Evolutionary conservation across 2,113 vertebrate genomes (phyloP), one percentile per base, ranked within the genome.

Genomic region (Danio rerio): DNA sequence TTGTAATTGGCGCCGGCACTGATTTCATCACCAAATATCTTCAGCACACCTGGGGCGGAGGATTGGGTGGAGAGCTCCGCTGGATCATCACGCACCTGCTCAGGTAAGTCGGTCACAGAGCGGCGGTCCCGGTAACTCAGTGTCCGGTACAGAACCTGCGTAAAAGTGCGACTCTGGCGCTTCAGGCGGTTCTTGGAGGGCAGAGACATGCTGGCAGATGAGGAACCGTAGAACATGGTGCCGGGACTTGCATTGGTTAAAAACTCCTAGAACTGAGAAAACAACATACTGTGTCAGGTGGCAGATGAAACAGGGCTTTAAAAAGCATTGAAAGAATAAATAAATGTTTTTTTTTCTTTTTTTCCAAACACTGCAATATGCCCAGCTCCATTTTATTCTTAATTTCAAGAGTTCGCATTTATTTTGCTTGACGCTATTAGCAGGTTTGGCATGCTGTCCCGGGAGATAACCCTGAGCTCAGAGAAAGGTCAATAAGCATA

Each of bases 1-100:
- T 99, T 99, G 90, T 99, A 99, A 93, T 99, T 97, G 81, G 98
- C 95, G 45, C 98, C 98, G 0, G 91, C 89, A 0, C 96, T 96
- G 84, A 99, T 97, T 78, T 96, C 96, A 72, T 96, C 96, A 0
- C 98, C 97, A 0, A 99, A 99, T 80, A 99, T 96, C 90, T 99
- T 99, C 72, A 99, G 93, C 62, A 99, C 93, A 0, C 98, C 98
- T 0, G 98, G 98, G 20, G 96, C 96, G 0, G 97, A 98, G 58
- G 96, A 95, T 90, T 98, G 97, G 0, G 96, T 98, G 86, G 98
- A 99, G 13, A 99, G 96, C 79, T 99, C 98, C 0, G 96, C 94
- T 0, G 97, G 97, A 88, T 99, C 97, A 0, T 99, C 97, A 0
- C 89, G 86, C 0, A 92, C 78, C 0, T 93, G 90, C 86, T 94